Percentiles rank a stretch among this genome's conserved stretches.
Evolutionary conservation across 2,113 vertebrate genomes (phyloP).

Genomic region (Platysteira castanea): DNA sequence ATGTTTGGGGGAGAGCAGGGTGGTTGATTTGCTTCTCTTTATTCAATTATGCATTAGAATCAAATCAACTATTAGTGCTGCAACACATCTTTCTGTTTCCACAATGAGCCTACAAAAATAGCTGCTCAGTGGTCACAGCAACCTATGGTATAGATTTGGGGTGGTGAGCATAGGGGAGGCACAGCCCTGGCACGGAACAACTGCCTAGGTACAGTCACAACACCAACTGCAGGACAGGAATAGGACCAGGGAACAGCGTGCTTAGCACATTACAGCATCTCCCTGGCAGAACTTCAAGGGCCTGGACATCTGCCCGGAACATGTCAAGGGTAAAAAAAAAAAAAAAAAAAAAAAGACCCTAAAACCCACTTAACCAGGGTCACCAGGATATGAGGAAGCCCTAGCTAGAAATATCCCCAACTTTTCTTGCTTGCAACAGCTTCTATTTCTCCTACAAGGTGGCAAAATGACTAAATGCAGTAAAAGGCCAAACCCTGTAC

Average conservation of each 20-base stretch:
- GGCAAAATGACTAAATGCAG: neutral
- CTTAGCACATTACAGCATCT: neutral
- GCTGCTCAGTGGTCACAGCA: neutral
- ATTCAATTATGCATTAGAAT: neutral
- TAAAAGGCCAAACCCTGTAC: neutral
- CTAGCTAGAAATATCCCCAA: neutral
- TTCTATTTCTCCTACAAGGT: neutral
- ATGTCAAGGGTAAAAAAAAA: neutral
- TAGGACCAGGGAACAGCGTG: neutral
- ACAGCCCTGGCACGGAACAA: neutral
- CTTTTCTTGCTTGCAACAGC: neutral
- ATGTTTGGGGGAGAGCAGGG: neutral
- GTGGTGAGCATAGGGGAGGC: neutral
- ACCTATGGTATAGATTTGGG: neutral
- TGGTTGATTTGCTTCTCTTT: neutral
- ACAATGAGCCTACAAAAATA: neutral
- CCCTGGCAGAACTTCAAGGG: constrained; percentile 14
- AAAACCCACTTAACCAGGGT: neutral
- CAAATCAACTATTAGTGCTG: neutral
- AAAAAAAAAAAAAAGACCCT: neutral
- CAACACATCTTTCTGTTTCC: neutral
- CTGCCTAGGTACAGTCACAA: neutral
- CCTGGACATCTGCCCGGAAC: neutral
- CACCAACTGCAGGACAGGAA: constrained; percentile 24
- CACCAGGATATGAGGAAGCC: neutral